Conservation (phyloP, 2,888 invertebrate genomes). For the Azorinus chamasolen region DNA sequence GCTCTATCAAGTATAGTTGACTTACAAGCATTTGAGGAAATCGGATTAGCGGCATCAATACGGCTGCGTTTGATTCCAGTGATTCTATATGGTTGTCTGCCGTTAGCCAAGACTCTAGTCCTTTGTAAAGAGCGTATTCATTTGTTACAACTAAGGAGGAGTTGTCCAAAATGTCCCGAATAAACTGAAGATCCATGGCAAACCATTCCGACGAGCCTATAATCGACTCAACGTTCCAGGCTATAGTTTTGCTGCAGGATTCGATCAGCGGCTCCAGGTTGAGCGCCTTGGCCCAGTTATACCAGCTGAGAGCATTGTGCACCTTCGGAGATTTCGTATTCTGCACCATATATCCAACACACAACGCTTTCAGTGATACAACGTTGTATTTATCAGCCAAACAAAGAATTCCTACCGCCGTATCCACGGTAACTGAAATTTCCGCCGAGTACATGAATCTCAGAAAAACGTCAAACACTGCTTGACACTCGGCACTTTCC, state of each 20-base stretch:
- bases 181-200: constrained; percentile 85
- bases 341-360: constrained; percentile 85
- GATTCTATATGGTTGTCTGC: constrained; percentile 69
- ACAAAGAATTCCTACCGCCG: constrained; percentile 85
- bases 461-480: constrained; percentile 84
- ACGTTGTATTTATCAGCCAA: constrained; percentile 86
- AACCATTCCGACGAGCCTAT: constrained; percentile 83
- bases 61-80: constrained; percentile 67
- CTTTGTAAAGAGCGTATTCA: constrained; percentile 80
- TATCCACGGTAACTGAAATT: constrained; percentile 80
- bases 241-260: constrained; percentile 85
- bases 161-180: constrained; percentile 82
- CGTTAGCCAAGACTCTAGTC: constrained; percentile 80
- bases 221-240: constrained; percentile 85
- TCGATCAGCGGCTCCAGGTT: constrained; percentile 79
- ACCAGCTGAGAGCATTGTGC: constrained; percentile 85
- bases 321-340: constrained; percentile 84
- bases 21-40: constrained; percentile 85
- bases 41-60: constrained; percentile 83
- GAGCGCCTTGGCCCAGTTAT: constrained; percentile 86
- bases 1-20: constrained; percentile 81
- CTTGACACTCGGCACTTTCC: constrained; percentile 84
- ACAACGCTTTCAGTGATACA: constrained; percentile 82
- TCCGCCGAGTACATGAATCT: constrained; percentile 85
- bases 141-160: constrained; percentile 83